Base-by-base conservation (phyloP, 2,797 vertebrate species). In the Amblyopsis hoosieri region DNA sequence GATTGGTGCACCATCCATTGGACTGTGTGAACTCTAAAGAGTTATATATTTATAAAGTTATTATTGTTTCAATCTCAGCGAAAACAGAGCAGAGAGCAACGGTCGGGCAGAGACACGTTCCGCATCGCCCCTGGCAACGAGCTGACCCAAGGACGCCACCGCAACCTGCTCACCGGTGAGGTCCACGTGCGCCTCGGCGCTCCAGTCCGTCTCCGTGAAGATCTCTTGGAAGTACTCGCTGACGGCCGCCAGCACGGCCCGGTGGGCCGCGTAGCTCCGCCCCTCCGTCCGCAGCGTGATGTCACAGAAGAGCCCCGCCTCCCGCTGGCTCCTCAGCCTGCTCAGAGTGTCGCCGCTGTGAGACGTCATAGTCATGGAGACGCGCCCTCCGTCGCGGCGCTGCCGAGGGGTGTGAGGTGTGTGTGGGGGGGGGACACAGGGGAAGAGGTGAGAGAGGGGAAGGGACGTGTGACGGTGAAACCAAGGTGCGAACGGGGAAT, bases 141-240 rank as follows among this genome's bases (percentile, higher is more conserved):
- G 8, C 7, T 7, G 37, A 42, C 37, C 37, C 37, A 42, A 42
- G 7, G 15, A 37, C 7, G 23, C 13, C 19, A 29, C 19, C 14
- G 6, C 12, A 37, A 29, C 12, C 29, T 3, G 59, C 75, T 79
- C 86, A 93, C 93, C 93, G 4, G 90, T 94, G 53, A 94, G 90
- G 78, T 94, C 93, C 56, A 94, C 69, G 71, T 93, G 88, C n/a
- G 87, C 71, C 56, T 89, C 87, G 45, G 82, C 79, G 75, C 74
- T 86, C 0, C 82, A 85, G 66, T 91, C 93, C 90, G 92, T 93
- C 71, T 94, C 93, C 12, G 88, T 84, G 64, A 94, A 93, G 60
- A 94, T 81, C 73, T 94, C 93, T 71, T 94, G 92, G 66, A 94
- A 94, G 86, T 94, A 93, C 77, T 94, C 93, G 51, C 93, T 94